Conservation (phyloP, 2,797 vertebrate species). For the Paguma larvata region DNA sequence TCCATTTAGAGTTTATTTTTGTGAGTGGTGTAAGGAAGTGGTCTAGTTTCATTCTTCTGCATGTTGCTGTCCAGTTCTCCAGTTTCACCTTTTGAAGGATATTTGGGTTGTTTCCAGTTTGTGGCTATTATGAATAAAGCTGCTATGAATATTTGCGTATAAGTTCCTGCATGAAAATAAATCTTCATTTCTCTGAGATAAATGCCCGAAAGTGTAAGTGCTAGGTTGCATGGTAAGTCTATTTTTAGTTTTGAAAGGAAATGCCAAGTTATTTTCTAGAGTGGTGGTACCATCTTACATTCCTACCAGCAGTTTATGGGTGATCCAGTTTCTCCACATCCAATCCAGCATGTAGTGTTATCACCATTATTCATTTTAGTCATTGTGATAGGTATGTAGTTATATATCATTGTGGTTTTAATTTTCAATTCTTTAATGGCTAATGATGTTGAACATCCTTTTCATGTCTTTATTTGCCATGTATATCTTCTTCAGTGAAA, state of each 20-base stretch:
- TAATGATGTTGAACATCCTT: neutral
- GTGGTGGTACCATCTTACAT: neutral
- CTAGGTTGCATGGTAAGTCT: neutral
- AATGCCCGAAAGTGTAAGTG: neutral
- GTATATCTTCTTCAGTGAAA: slow-evolving; percentile 11
- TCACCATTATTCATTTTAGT: slow-evolving; percentile 25
- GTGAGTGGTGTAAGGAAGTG: too few species aligned
- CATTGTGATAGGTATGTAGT: neutral
- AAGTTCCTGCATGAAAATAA: slow-evolving; percentile 55
- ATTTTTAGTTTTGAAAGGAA: slow-evolving; percentile 54
- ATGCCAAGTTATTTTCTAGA: neutral
- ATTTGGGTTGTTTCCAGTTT: neutral
- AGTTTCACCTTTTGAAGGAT: neutral
- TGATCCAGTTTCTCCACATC: neutral
- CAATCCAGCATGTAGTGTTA: neutral
- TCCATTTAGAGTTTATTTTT: too few species aligned
- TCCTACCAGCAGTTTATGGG: neutral
- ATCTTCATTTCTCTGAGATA: slow-evolving; percentile 38
- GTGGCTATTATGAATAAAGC: neutral
- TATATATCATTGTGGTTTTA: slow-evolving; percentile 26
- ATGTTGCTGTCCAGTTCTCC: too few species aligned
- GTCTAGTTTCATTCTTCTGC: too few species aligned
- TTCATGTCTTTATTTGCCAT: slow-evolving; percentile 18
- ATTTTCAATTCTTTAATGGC: slow-evolving; percentile 21
- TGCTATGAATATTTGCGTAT: neutral